Percentiles rank a stretch among this genome's conserved stretches.
Conservation (phyloP, 1,140 invertebrate species). For the Nephila pilipes region DNA sequence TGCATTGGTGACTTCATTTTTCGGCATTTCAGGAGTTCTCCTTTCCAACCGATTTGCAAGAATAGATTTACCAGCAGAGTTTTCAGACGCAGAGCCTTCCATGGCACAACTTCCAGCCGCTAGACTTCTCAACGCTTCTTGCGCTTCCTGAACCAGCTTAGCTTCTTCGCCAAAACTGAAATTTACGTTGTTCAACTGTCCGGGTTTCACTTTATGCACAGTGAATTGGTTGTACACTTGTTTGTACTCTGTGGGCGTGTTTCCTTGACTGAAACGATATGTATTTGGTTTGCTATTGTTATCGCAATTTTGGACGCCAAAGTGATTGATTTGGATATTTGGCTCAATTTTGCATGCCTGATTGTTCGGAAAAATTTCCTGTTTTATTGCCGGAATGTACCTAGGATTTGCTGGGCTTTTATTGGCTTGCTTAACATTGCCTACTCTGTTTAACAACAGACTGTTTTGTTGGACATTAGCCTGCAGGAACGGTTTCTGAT, state of each 20-base stretch:
- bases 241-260: not conserved
- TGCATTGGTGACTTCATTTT: constrained; percentile 78
- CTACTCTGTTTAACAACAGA: not conserved
- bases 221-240: not conserved
- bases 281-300: not conserved
- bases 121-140: constrained; percentile 90
- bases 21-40: constrained; percentile 81
- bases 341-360: not conserved
- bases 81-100: constrained; percentile 79
- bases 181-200: constrained; percentile 25
- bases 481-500: not conserved
- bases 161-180: constrained; percentile 86
- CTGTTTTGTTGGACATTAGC: constrained; percentile 18
- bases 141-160: constrained; percentile 90
- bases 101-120: constrained; percentile 83
- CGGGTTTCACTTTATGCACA: not conserved
- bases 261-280: not conserved
- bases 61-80: constrained; percentile 87
- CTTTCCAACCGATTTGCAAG: constrained; percentile 93
- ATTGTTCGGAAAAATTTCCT: not conserved
- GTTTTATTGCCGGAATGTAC: not conserved
- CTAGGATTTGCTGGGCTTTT: not conserved
- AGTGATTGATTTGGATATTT: not conserved
- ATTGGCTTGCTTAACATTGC: constrained; percentile 10
- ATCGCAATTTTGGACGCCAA: not conserved